Evolutionary conservation across 1,140 invertebrate genomes (phyloP).

Genomic region (Tetramorium simillimum): DNA sequence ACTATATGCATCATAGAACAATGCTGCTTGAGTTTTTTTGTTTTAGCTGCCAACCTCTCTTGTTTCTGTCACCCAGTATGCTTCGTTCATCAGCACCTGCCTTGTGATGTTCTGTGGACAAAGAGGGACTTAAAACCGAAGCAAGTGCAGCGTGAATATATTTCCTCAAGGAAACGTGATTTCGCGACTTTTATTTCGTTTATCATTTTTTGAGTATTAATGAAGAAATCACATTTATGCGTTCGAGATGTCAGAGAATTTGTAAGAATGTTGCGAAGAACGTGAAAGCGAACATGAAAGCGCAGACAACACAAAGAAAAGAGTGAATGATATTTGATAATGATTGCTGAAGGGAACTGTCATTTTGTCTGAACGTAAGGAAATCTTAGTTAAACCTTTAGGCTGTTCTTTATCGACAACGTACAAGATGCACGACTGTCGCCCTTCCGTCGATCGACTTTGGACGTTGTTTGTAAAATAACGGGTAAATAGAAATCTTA

Average conservation of each 20-base stretch:
- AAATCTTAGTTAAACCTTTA: background rate
- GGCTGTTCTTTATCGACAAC: background rate
- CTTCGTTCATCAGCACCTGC: slow-evolving; percentile 96
- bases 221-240: background rate
- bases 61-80: slow-evolving; percentile 95
- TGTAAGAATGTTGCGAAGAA: background rate
- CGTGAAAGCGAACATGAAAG: slow-evolving; percentile 2
- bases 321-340: slow-evolving; percentile 13
- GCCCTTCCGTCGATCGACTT: background rate
- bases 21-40: slow-evolving; percentile 80
- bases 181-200: slow-evolving; percentile 21
- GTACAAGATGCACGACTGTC: background rate
- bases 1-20: slow-evolving; percentile 83
- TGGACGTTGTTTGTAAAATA: background rate
- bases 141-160: slow-evolving; percentile 49
- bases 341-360: slow-evolving; percentile 18
- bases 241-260: background rate
- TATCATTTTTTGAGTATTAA: background rate
- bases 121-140: slow-evolving; percentile 83
- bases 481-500: slow-evolving; percentile 83
- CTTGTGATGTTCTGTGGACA: slow-evolving; percentile 96
- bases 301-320: slow-evolving; percentile 14
- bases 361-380: background rate
- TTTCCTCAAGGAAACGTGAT: slow-evolving; percentile 18
- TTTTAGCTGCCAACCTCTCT: slow-evolving; percentile 91